Conservation (phyloP, 35 echinoderm and acorn worm genomes). For the Chiridota heheva region DNA sequence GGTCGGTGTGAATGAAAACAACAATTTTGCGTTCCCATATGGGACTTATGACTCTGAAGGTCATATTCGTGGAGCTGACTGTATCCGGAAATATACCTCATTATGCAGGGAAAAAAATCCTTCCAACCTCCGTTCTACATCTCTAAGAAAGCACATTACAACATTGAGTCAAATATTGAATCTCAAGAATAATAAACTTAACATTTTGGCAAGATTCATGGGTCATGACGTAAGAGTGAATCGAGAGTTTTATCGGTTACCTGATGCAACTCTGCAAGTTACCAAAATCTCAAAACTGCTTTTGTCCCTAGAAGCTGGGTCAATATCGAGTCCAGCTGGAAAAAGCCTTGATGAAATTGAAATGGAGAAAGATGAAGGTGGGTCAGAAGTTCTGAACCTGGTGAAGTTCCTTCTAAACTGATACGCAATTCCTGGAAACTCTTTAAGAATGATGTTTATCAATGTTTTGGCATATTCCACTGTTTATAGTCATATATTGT, state of each 20-base stretch:
- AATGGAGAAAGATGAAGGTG: slow-evolving; percentile 15
- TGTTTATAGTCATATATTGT: too few species aligned
- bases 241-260: slow-evolving; percentile 47
- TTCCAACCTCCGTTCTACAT: slow-evolving; percentile 43
- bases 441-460: too few species aligned
- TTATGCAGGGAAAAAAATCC: slow-evolving; percentile 38
- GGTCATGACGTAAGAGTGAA: slow-evolving; percentile 53
- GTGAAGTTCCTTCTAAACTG: too few species aligned
- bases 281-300: slow-evolving; percentile 58
- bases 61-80: slow-evolving; percentile 58
- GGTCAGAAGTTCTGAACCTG: too few species aligned
- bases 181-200: slow-evolving; percentile 28
- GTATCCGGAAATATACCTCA: slow-evolving; percentile 45
- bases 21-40: slow-evolving; percentile 11
- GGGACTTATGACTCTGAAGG: background rate
- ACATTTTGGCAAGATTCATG: slow-evolving; percentile 35
- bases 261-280: slow-evolving; percentile 28
- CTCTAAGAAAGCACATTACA: slow-evolving; percentile 60
- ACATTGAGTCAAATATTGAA: slow-evolving; percentile 50
- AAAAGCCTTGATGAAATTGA: slow-evolving; percentile 39
- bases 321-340: background rate
- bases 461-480: too few species aligned
- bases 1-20: slow-evolving; percentile 5
- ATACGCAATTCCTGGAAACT: too few species aligned
- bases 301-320: slow-evolving; percentile 42